These are phyloP conservation scores for Aphyosemion australe DNA, from an alignment of 2,113 vertebrate species.

Conservation along the genomic window DNA sequence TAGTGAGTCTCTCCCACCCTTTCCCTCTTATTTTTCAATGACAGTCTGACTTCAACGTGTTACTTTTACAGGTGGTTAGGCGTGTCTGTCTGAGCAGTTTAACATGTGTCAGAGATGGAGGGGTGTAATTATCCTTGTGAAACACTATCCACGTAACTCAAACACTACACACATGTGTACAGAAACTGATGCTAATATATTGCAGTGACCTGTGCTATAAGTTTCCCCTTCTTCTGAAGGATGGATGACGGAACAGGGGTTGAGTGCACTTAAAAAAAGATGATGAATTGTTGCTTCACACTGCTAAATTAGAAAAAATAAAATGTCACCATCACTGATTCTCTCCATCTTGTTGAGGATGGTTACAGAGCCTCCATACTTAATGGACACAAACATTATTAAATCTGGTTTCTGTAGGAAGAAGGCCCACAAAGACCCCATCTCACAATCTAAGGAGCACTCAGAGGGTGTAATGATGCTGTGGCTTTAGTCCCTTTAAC, in stretches of 20 bases:
- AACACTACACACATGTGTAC: conserved; percentile 51
- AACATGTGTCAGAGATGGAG: conserved; percentile 73
- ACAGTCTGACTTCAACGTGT: conserved; percentile 41
- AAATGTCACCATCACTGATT: no score
- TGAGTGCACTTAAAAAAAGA: neutral
- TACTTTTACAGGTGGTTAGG: conserved; percentile 68
- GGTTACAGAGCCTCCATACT: neutral
- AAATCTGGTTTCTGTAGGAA: neutral
- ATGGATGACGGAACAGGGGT: conserved; percentile 8
- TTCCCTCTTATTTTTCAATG: conserved; percentile 18
- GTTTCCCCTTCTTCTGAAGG: conserved; percentile 30
- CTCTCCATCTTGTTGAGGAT: neutral
- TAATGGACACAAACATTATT: no score
- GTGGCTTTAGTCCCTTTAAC: no score
- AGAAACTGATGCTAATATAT: conserved; percentile 74
- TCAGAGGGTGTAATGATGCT: no score
- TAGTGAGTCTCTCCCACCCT: neutral
- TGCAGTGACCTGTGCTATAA: conserved; percentile 55
- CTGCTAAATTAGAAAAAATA: conserved; percentile 21
- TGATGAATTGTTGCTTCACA: conserved; percentile 27
- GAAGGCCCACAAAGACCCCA: neutral
- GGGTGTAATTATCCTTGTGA: conserved; percentile 73
- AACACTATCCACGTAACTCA: conserved; percentile 59
- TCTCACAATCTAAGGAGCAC: neutral
- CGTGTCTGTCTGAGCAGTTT: conserved; percentile 60